Base-by-base conservation (phyloP, 2,888 invertebrate species). In the Tetropium fuscum region DNA sequence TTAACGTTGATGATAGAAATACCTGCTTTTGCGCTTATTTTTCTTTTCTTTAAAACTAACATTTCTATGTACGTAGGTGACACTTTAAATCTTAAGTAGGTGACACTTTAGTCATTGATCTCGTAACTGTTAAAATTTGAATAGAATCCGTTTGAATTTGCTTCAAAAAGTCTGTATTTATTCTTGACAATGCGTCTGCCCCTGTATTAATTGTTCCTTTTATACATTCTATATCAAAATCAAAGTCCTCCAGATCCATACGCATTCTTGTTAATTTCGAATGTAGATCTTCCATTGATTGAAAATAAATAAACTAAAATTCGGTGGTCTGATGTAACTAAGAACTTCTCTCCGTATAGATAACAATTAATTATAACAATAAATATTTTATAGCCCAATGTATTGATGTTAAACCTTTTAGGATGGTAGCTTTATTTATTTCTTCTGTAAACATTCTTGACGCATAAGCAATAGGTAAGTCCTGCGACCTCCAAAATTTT, bases 291-390 rank as follows among this genome's bases (percentile, higher is more conserved):
- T 58, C 60, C 53, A n/a, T n/a, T n/a, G n/a, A 66, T 61, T 19
- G 60, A 49, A 34, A 63, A 66, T 41, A 63, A 13, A 22, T 58
- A 63, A 8, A 64, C 48, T 15, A 66, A 38, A 2, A 60, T 58
- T 51, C 38, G 54, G 30, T 63, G 64, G 38, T 67, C 57, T 13
- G 59, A 32, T 63, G 36, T 60, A 0, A 67, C 63, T 32, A 62
- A 19, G 43, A 60, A 63, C 44, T 57, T 58, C 15, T 30, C 30
- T 11, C 36, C 43, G 20, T 57, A 57, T 20, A 63, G 11, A n/a
- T n/a, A n/a, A n/a, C n/a, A n/a, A n/a, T n/a, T n/a, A n/a, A n/a
- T n/a, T n/a, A n/a, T n/a, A n/a, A n/a, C n/a, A n/a, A n/a, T n/a
- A n/a, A n/a, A n/a, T 38, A 18, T 25, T 59, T 56, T 22, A 64